Base-by-base conservation (phyloP, 2,797 vertebrate genomes). In the Crocidura indochinensis region DNA sequence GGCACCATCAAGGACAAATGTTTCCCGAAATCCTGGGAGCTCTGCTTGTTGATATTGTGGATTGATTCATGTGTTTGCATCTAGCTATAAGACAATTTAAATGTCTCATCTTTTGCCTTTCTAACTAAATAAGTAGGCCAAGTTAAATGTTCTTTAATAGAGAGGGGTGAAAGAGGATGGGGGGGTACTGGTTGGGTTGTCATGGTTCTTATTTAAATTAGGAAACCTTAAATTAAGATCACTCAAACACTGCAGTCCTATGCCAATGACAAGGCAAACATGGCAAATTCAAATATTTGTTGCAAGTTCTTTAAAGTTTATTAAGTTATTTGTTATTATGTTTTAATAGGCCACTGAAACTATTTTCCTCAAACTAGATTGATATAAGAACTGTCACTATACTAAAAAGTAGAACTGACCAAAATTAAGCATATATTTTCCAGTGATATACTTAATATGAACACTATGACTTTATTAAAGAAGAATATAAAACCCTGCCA, bases 361-460 rank as follows among this genome's bases (percentile, higher is more conserved):
- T n/a, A 20, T 14, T 53, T 65, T 29, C 38, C 46, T 29, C 51
- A 92, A 87, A 44, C n/a, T 67, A 73, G 10, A 80, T 91, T 74
- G 77, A 47, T 90, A 20, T 88, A 44, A 91, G 26, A 90, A 62
- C 73, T 19, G 85, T 1, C 26, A 73, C 47, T n/a, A 62, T 56
- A 68, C 4, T 4, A n/a, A 10, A 76, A 56, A 81, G 3, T 38
- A 47, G 22, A 38, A 29, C 15, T 72, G 24, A 67, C 65, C 29
- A 67, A 27, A 77, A 19, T 60, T 46, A 77, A 2, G 69, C 27
- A 67, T 14, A 62, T 11, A 24, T 75, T 78, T 90, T 26, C 8
- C 60, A 8, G 26, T 68, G 10, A 75, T 67, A 27, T 12, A 67
- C 26, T 80, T 17, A 93, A 12, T 64, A 56, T 64, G 47, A 79